Evolutionary conservation across 2,113 vertebrate species (phyloP).

Genomic region (Zosterops lateralis): DNA sequence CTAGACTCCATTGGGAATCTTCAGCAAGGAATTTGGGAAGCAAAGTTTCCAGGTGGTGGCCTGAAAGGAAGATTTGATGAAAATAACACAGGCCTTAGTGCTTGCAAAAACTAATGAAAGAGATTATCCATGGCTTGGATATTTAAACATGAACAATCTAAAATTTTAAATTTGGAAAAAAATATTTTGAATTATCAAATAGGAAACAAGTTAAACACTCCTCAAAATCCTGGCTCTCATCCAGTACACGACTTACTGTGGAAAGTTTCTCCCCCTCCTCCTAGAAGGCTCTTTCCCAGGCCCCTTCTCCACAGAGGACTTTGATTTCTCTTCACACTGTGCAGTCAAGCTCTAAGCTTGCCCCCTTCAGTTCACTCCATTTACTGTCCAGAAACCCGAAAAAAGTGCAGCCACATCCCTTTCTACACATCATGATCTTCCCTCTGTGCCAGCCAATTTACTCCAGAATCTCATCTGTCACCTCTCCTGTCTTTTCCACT

Average conservation of each 20-base stretch:
- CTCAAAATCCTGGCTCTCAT: neutral
- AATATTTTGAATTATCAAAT: neutral
- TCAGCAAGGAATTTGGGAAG: neutral
- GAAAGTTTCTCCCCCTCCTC: neutral
- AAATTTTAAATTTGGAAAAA: neutral
- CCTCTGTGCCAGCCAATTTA: neutral
- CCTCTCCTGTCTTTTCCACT: neutral
- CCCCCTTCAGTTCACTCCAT: constrained; percentile 36
- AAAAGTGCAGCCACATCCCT: neutral
- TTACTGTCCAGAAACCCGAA: constrained; percentile 15
- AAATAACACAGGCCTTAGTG: neutral
- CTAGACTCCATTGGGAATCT: accelerated
- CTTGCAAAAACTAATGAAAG: neutral
- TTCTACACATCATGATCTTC: neutral
- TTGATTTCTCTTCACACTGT: neutral
- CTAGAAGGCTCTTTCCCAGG: neutral
- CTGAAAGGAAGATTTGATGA: neutral
- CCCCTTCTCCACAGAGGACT: neutral
- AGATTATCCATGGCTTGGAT: neutral
- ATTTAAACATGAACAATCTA: neutral
- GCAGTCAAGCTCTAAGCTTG: constrained; percentile 46
- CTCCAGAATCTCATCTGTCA: neutral
- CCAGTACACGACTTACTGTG: neutral
- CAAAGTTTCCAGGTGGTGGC: neutral
- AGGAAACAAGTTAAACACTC: neutral